Evolutionary conservation across 2,888 invertebrate genomes (phyloP).

Genomic region (Cordilura impudica): DNA sequence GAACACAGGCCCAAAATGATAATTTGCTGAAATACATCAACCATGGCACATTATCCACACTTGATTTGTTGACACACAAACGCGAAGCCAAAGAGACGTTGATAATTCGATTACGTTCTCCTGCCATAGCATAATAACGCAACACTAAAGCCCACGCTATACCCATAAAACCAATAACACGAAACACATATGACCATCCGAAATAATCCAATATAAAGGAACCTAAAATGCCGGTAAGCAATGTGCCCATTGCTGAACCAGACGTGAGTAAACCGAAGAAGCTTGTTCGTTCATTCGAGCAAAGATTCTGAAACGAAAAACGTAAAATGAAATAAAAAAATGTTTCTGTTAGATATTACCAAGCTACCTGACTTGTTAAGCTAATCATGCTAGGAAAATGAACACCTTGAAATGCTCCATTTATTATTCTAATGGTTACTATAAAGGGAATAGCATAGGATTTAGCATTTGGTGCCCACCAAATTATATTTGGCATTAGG

Average conservation of each 20-base stretch:
- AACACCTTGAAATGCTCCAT: slow-evolving; percentile 83
- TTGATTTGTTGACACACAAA: slow-evolving; percentile 74
- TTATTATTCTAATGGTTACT: slow-evolving; percentile 81
- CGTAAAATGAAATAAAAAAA: not conserved
- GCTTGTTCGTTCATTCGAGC: slow-evolving; percentile 82
- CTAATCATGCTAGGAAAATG: slow-evolving; percentile 86
- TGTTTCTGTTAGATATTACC: not conserved
- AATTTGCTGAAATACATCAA: slow-evolving; percentile 80
- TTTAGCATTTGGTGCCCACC: slow-evolving; percentile 73
- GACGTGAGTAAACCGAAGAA: slow-evolving; percentile 83
- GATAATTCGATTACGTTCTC: slow-evolving; percentile 76
- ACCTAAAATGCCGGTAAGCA: slow-evolving; percentile 83
- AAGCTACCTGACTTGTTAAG: slow-evolving; percentile 80
- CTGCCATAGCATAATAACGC: slow-evolving; percentile 79
- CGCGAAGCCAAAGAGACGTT: slow-evolving; percentile 76
- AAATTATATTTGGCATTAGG: slow-evolving; percentile 80
- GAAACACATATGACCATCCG: slow-evolving; percentile 84
- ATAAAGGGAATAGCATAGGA: slow-evolving; percentile 79
- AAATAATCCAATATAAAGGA: slow-evolving; percentile 82
- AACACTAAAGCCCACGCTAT: slow-evolving; percentile 80
- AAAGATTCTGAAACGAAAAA: slow-evolving; percentile 78
- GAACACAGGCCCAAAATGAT: slow-evolving; percentile 84
- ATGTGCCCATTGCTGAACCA: slow-evolving; percentile 82
- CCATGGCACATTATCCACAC: slow-evolving; percentile 80
- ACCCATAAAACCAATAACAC: slow-evolving; percentile 81